Evolutionary conservation across 1,140 invertebrate species (phyloP).

Genomic region (Babylonia areolata): DNA sequence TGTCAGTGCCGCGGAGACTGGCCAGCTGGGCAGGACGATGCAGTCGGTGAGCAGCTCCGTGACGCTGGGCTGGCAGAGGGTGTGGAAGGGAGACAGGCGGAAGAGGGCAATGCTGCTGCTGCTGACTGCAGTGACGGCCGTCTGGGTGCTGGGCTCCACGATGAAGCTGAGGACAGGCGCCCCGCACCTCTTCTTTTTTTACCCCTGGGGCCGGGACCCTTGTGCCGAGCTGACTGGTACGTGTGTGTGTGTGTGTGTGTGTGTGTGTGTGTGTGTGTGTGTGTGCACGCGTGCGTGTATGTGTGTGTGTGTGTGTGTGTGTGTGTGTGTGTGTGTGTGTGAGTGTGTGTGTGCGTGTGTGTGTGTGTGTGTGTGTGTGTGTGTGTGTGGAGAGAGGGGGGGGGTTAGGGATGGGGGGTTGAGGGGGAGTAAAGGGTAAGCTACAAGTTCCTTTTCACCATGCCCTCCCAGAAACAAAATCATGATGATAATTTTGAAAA

Average conservation of each 20-base stretch:
- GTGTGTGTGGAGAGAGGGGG: no score
- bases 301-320: slow-evolving; percentile 14
- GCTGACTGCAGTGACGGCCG: background rate
- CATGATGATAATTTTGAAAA: no score
- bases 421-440: no score
- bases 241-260: background rate
- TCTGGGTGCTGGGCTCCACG: background rate
- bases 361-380: background rate
- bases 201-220: background rate
- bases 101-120: background rate
- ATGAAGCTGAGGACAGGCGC: no score
- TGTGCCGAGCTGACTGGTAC: background rate
- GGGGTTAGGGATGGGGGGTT: no score
- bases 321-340: background rate
- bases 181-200: background rate
- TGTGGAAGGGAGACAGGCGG: background rate
- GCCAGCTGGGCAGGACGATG: background rate
- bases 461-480: no score
- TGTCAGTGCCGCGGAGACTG: background rate
- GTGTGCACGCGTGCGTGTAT: background rate
- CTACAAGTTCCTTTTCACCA: no score
- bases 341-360: background rate
- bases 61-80: background rate
- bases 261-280: background rate
- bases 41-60: background rate